phyloP scores from a whole-genome alignment of 1,140 invertebrate genomes.

The Cydia fagiglandana region DNA sequence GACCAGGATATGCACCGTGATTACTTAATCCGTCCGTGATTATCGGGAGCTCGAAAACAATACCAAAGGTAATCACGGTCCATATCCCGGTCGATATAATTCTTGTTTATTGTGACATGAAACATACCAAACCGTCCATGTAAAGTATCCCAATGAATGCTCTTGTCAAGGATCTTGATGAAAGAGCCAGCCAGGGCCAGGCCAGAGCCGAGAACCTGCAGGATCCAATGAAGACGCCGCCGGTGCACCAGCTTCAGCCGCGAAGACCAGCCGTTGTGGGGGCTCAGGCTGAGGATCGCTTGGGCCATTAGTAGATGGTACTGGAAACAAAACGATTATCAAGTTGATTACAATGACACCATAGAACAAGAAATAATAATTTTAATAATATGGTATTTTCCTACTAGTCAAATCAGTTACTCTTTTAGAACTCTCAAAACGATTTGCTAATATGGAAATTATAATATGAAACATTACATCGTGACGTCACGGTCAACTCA shows the following conservation, averaged over 20 bases:
- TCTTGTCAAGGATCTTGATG: constrained; percentile 54
- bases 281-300: constrained; percentile 57
- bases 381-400: too few relatives aligned
- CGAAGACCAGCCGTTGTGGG: constrained; percentile 63
- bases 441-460: too few relatives aligned
- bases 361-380: not conserved
- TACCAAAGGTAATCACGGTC: too few relatives aligned
- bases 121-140: constrained; percentile 66
- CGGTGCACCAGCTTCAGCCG: constrained; percentile 52
- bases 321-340: constrained; percentile 49
- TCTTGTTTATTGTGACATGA: not conserved
- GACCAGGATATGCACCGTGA: too few relatives aligned
- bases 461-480: too few relatives aligned
- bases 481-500: too few relatives aligned
- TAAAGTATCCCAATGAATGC: constrained; percentile 53
- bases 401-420: too few relatives aligned
- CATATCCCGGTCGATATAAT: too few relatives aligned
- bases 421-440: too few relatives aligned
- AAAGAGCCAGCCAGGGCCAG: constrained; percentile 61
- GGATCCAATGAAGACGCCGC: constrained; percentile 57
- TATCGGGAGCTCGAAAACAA: too few relatives aligned
- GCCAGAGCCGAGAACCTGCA: constrained; percentile 57
- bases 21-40: too few relatives aligned
- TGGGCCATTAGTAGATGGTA: constrained; percentile 71
- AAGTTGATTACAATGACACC: not conserved